These are phyloP conservation scores for Pterobdella sp. DNA, from an alignment of 2,888 invertebrate genomes.

Conservation along the genomic window DNA sequence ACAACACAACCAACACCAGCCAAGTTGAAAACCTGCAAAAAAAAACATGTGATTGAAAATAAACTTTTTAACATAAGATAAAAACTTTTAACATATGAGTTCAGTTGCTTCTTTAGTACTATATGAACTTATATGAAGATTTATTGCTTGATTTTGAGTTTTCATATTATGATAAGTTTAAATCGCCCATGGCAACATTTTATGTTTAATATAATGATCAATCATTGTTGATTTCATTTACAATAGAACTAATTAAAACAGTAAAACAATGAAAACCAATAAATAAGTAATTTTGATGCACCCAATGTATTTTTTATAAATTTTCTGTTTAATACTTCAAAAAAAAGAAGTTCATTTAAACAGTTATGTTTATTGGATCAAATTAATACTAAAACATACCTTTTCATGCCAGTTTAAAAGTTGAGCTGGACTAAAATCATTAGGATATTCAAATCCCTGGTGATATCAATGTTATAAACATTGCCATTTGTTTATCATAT, in stretches of 20 bases:
- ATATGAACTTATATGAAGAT: background rate
- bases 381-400: slow-evolving; percentile 12
- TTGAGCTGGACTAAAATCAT: slow-evolving; percentile 22
- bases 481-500: too few species aligned
- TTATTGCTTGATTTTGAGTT: background rate
- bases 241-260: background rate
- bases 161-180: background rate
- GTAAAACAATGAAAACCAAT: background rate
- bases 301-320: background rate
- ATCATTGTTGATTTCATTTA: background rate
- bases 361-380: too few species aligned
- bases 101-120: background rate
- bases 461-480: too few species aligned
- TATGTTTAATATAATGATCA: background rate
- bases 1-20: slow-evolving; percentile 23
- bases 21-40: slow-evolving; percentile 11
- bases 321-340: background rate
- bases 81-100: background rate
- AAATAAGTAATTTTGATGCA: too few species aligned
- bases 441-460: slow-evolving; percentile 24
- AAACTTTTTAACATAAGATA: background rate
- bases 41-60: background rate
- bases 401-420: slow-evolving; percentile 28
- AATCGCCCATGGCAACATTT: background rate
- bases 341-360: too few species aligned